Conservation (phyloP, 2,888 invertebrate species). For the Nebria salina region DNA sequence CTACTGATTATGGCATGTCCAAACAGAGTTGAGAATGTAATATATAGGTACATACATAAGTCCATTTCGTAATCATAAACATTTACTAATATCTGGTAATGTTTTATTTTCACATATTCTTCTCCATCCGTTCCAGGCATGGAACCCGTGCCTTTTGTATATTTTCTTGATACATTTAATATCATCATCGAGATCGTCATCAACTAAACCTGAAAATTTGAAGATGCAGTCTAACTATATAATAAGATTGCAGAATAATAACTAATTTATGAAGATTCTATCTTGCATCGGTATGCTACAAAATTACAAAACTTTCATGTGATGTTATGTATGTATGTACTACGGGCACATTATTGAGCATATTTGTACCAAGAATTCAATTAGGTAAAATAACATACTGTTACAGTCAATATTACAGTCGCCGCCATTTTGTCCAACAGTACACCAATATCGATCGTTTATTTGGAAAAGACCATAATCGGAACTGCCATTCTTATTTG, state of each 20-base stretch:
- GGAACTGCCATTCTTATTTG: conserved; percentile 64
- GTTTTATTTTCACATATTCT: conserved; percentile 26
- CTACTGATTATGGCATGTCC: too few relatives aligned
- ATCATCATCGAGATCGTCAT: conserved; percentile 30
- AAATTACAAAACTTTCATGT: not conserved
- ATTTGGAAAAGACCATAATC: conserved; percentile 68
- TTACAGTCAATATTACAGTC: conserved; percentile 62
- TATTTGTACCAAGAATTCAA: too few relatives aligned
- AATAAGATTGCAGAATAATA: not conserved
- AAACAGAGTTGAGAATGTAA: too few relatives aligned
- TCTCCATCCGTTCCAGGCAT: conserved; percentile 34
- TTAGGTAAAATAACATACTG: conserved; percentile 53
- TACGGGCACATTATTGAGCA: too few relatives aligned
- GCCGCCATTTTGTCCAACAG: conserved; percentile 59
- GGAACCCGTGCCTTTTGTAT: conserved; percentile 37
- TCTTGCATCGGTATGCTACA: not conserved
- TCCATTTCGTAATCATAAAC: not conserved
- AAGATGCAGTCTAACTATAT: not conserved
- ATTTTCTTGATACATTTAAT: conserved; percentile 30
- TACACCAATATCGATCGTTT: conserved; percentile 65
- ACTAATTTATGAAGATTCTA: not conserved
- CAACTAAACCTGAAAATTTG: conserved; percentile 19
- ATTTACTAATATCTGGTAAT: conserved; percentile 34
- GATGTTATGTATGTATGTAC: not conserved
- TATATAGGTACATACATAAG: too few relatives aligned